Evolutionary conservation across 2,888 invertebrate species (phyloP), one percentile per base, ranked within the genome.

Genomic region (Lasioglossum pauxillum): DNA sequence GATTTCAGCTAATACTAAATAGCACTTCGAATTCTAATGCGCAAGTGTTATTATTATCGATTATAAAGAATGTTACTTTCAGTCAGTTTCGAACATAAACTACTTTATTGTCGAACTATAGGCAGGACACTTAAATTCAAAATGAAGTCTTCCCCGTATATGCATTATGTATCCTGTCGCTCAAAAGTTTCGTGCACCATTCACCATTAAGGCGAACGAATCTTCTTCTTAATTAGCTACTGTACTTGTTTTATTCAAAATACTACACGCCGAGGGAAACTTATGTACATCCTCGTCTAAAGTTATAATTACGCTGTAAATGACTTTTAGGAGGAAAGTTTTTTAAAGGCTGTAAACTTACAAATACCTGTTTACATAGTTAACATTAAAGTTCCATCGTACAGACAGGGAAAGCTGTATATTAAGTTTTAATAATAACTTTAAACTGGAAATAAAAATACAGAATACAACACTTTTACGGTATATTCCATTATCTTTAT

Each of bases 291-390:
- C 16, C 16, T 8, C 19, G 16, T 7, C 16, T 19, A 8, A 64
- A 64, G 64, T 64, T 64, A 31, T 64, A 64, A 31, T 64, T 64
- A 64, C 64, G 31, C 19, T 31, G 31, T 64, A 64, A 64, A 64
- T 64, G 31, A 31, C 64, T 31, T 64, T 64, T 64, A 64, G 64
- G 31, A 64, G 64, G 7, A 31, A 71, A 71, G 38, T 64, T 64
- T 64, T 64, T 64, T 64, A 64, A 64, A 64, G 64, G 7, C 64
- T 64, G 16, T 64, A 64, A 64, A 64, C 64, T 64, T 64, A 64
- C 64, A 64, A 64, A 31, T 64, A 64, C 31, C 64, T 19, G 64
- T 64, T 64, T 19, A 31, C 64, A 64, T 31, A 64, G 64, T 16
- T 8, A 64, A 16, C 7, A 16, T 64, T 31, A 16, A 64, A 64